A percentile compares a stretch with the other conserved stretches of the same genome.
These are phyloP conservation scores for Bubo bubo DNA, from an alignment of 2,113 vertebrate genomes.

Conservation along the genomic window DNA sequence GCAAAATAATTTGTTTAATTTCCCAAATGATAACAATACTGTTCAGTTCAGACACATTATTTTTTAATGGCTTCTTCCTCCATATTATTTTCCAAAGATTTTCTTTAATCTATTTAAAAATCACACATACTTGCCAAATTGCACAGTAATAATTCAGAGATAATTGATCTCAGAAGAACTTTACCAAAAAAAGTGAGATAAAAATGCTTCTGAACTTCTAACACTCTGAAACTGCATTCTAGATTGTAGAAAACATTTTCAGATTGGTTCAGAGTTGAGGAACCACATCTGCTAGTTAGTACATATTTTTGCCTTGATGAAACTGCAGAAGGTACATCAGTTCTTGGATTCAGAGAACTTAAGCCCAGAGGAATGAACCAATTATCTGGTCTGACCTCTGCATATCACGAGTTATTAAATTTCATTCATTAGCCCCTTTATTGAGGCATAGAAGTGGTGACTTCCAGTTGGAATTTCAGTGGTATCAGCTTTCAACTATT, in stretches of 20 bases:
- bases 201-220: not conserved
- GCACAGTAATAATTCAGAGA: not conserved
- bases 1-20: slow-evolving; percentile 15
- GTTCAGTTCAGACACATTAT: not conserved
- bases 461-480: not conserved
- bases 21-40: slow-evolving; percentile 6
- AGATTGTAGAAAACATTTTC: not conserved
- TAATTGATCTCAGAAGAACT: not conserved
- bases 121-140: not conserved
- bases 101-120: slow-evolving; percentile 9
- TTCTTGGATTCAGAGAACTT: not conserved
- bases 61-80: not conserved
- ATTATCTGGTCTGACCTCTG: slow-evolving; percentile 26
- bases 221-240: not conserved
- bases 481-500: not conserved
- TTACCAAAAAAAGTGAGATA: not conserved
- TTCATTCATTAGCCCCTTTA: slow-evolving; percentile 22
- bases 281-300: not conserved
- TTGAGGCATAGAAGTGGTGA: not conserved
- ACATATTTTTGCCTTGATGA: not conserved
- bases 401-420: not conserved
- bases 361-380: not conserved
- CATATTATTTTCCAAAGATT: not conserved
- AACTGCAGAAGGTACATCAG: not conserved
- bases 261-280: not conserved